Percentiles rank a stretch among this genome's conserved stretches.
These are phyloP conservation scores for Sula dactylatra DNA, from an alignment of 2,113 vertebrate species.

Conservation along the genomic window DNA sequence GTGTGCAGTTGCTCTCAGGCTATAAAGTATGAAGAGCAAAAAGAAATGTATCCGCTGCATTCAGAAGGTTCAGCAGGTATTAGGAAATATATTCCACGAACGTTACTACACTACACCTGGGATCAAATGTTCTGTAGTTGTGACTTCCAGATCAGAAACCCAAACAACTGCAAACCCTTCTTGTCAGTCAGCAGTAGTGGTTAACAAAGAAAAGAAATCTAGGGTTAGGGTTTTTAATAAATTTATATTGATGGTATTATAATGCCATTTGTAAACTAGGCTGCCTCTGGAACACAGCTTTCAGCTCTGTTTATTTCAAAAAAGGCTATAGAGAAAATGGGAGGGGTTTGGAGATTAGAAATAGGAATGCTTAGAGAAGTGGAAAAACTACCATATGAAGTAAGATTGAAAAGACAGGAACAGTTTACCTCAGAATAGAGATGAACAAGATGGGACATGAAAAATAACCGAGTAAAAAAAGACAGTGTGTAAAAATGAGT, in stretches of 20 bases:
- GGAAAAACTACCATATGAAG: constrained; percentile 27
- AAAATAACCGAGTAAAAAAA: constrained; percentile 25
- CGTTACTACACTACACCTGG: neutral
- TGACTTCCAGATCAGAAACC: neutral
- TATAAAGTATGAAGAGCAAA: neutral
- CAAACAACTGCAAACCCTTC: neutral
- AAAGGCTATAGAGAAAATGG: neutral
- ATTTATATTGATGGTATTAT: constrained; percentile 24
- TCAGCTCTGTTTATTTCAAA: constrained; percentile 10
- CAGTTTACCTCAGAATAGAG: constrained; percentile 30
- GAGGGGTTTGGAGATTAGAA: neutral
- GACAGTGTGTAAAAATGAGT: neutral
- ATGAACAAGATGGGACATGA: constrained; percentile 34
- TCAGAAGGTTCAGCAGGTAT: neutral
- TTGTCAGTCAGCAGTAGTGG: neutral
- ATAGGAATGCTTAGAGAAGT: constrained; percentile 40
- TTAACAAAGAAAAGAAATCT: neutral
- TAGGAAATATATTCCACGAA: neutral
- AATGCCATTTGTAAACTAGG: neutral
- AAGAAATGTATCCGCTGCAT: neutral
- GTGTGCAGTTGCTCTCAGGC: neutral
- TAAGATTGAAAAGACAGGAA: constrained; percentile 57
- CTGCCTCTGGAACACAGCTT: neutral
- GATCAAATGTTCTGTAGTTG: neutral
- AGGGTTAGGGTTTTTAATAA: neutral